Conservation (phyloP, 23 tunicate species). For the Ciona savignyi region DNA sequence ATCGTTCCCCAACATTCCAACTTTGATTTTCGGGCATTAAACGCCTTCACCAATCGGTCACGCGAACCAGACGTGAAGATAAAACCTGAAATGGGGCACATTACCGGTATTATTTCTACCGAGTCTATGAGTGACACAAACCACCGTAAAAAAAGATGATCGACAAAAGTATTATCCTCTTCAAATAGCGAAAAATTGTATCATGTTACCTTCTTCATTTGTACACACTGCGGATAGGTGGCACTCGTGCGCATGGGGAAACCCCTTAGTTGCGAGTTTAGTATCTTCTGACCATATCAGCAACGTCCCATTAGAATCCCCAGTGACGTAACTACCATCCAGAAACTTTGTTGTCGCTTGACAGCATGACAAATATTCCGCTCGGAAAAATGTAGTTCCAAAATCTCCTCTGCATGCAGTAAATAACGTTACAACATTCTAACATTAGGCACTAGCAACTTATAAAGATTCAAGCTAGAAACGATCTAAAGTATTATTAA, state of each 20-base stretch:
- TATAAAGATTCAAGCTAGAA: no score
- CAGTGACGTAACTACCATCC: slow-evolving; percentile 34
- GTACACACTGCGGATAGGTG: slow-evolving; percentile 37
- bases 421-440: no score
- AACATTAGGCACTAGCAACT: no score
- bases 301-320: slow-evolving; percentile 80
- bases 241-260: slow-evolving; percentile 85
- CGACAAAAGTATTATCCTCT: no score
- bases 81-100: slow-evolving; percentile 32
- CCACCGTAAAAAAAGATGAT: no score
- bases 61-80: slow-evolving; percentile 57
- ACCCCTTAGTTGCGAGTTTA: slow-evolving; percentile 28
- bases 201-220: slow-evolving; percentile 20
- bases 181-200: no score
- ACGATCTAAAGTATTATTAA: no score
- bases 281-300: slow-evolving; percentile 61
- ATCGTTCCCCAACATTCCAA: slow-evolving; percentile 37
- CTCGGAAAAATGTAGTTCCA: slow-evolving; percentile 38
- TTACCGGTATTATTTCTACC: no score
- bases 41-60: slow-evolving; percentile 52
- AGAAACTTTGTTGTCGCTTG: slow-evolving; percentile 6
- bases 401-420: slow-evolving; percentile 70
- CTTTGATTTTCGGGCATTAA: slow-evolving; percentile 29
- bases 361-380: slow-evolving; percentile 52
- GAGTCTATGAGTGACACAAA: no score